phyloP scores from a whole-genome alignment of 2,888 invertebrate species.

The Caenorhabditis parvicauda region DNA sequence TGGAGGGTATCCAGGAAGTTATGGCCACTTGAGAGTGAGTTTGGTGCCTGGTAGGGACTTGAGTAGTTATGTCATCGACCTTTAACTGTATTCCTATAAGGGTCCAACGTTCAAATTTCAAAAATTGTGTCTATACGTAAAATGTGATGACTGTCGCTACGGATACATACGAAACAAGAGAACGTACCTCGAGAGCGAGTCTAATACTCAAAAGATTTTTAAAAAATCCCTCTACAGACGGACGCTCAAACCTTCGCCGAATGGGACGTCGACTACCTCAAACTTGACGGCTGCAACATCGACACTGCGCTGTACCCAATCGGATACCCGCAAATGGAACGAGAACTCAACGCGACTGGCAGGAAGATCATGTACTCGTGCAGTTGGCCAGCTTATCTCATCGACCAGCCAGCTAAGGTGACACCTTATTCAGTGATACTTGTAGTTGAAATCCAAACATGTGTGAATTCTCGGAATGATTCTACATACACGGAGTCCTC shows the following conservation, averaged over 20 bases:
- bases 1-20: slow-evolving; percentile 90
- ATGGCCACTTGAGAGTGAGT: slow-evolving; percentile 75
- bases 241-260: slow-evolving; percentile 89
- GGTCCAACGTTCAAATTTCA: background rate
- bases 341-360: slow-evolving; percentile 84
- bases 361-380: slow-evolving; percentile 91
- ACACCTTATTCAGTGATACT: too few relatives aligned
- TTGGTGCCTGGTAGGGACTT: too few relatives aligned
- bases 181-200: background rate
- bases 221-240: slow-evolving; percentile 64
- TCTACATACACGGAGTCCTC: too few relatives aligned
- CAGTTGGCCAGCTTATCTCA: slow-evolving; percentile 90
- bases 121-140: background rate
- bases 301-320: slow-evolving; percentile 70
- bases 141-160: background rate
- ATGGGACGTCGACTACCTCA: slow-evolving; percentile 92
- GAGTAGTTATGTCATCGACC: too few relatives aligned
- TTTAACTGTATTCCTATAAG: too few relatives aligned
- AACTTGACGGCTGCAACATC: slow-evolving; percentile 93
- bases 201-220: background rate
- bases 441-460: too few relatives aligned
- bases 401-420: slow-evolving; percentile 44
- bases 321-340: slow-evolving; percentile 89
- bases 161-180: background rate
- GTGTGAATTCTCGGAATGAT: too few relatives aligned